Evolutionary conservation across 2,888 invertebrate species (phyloP), one percentile per base, ranked within the genome.

Genomic region (Tubulanus polymorphus): DNA sequence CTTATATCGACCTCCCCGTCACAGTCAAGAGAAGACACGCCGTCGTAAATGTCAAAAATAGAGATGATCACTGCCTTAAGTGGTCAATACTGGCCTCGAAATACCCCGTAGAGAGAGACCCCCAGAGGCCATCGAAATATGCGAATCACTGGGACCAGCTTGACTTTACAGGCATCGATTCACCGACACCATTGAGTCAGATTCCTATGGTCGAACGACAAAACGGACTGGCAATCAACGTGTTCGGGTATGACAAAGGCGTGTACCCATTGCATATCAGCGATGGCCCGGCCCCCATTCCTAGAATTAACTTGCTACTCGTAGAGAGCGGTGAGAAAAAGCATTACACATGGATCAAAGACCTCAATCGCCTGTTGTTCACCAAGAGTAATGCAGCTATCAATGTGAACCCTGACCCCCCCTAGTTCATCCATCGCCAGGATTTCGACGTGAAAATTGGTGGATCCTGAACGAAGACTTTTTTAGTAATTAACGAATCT

Each of bases 281-380:
- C 26, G 23, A 53, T 2, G 26, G n/a, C 12, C 47, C 30, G 5
- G 37, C 2, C 12, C 27, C 47, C 26, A 48, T 47, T 2, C 30
- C 45, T 5, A 8, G 30, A 20, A 30, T 54, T 35, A 56, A 53
- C 47, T 48, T 54, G 30, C 51, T 56, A 27, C 20, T 56, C 37
- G 37, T 53, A 25, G 54, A 57, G 46, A 49, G 54, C 49, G 57
- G 26, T 2, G 57, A 47, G 25, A 54, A 26, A 20, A 48, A 46
- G 47, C 53, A 56, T 49, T 53, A 56, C 53, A 48, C 53, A 27
- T 56, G 56, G 56, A 53, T 56, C 35, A 54, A 53, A 25, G 30
- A 48, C 53, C 48, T 56, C 23, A 48, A 49, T 8, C 26, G 54
- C 32, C 49, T 54, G 26, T 49, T 55, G 26, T 45, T 45, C 28